A percentile compares a stretch with the other conserved stretches of the same genome.
These are phyloP conservation scores for Tetranychus urticae DNA, from an alignment of 1,140 invertebrate genomes.

Conservation along the genomic window DNA sequence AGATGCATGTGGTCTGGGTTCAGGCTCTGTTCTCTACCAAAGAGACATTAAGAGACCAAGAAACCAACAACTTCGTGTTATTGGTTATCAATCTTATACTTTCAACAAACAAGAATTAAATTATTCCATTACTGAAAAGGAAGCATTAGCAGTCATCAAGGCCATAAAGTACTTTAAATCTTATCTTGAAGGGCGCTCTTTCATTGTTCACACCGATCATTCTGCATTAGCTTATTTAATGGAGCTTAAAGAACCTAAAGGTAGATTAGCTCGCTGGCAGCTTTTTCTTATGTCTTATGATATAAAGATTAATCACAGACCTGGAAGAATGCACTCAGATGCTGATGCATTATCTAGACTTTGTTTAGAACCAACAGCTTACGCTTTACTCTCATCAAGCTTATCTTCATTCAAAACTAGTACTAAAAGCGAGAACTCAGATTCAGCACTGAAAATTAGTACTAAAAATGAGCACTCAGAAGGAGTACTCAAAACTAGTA, in stretches of 20 bases:
- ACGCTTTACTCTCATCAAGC: no score
- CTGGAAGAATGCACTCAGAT: not conserved
- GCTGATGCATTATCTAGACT: not conserved
- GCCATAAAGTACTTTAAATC: slow-evolving; percentile 20
- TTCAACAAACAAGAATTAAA: slow-evolving; percentile 18
- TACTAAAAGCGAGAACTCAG: not conserved
- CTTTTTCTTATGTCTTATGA: not conserved
- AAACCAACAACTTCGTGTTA: slow-evolving; percentile 7
- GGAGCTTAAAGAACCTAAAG: not conserved
- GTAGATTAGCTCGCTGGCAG: not conserved
- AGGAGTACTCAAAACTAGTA: no score
- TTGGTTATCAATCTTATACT: slow-evolving; percentile 17
- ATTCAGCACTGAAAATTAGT: not conserved
- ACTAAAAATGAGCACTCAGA: no score
- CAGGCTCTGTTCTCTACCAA: slow-evolving; percentile 9
- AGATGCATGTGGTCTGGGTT: slow-evolving; percentile 8
- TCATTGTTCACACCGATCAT: not conserved
- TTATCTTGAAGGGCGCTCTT: not conserved
- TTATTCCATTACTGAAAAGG: slow-evolving; percentile 22
- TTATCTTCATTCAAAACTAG: no score
- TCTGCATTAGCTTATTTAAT: not conserved
- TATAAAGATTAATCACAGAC: not conserved
- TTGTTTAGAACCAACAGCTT: not conserved
- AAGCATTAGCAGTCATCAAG: slow-evolving; percentile 21
- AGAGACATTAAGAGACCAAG: not conserved